phyloP scores from a whole-genome alignment of 2,113 vertebrate genomes.

The Scolopax mira region DNA sequence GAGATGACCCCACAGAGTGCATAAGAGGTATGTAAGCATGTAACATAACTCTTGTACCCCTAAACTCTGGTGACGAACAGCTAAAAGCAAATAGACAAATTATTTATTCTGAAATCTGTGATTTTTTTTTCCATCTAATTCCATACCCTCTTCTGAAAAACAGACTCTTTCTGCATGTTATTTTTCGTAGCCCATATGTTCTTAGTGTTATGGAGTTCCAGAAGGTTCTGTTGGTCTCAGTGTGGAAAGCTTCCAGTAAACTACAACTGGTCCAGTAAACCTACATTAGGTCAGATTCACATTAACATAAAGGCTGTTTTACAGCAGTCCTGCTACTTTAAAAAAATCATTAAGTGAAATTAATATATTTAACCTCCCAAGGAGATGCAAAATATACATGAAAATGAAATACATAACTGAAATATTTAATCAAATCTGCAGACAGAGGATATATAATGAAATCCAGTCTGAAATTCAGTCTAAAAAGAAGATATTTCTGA shows the following conservation, averaged over 20 bases:
- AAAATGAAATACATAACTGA: not conserved
- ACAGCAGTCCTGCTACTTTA: not conserved
- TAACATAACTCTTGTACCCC: not conserved
- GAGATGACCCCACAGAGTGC: not conserved
- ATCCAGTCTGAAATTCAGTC: not conserved
- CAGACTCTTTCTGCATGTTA: not conserved
- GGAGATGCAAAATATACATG: not conserved
- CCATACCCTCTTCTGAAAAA: not conserved
- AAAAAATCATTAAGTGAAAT: not conserved
- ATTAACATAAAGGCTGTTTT: not conserved
- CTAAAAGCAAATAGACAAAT: not conserved
- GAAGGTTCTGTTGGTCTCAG: not conserved
- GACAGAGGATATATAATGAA: not conserved
- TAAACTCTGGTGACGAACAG: not conserved
- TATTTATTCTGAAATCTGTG: not conserved
- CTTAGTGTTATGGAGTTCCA: not conserved
- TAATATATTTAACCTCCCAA: not conserved
- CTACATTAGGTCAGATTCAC: not conserved
- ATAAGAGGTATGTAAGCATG: not conserved
- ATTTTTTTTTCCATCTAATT: not conserved
- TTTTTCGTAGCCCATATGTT: not conserved
- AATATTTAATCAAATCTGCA: not conserved
- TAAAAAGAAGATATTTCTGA: not conserved
- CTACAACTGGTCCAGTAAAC: not conserved
- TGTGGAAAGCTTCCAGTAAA: not conserved